Evolutionary conservation across 2,797 vertebrate genomes (phyloP), one percentile per base, ranked within the genome.

Genomic region (Melanotaenia trifasciata): DNA sequence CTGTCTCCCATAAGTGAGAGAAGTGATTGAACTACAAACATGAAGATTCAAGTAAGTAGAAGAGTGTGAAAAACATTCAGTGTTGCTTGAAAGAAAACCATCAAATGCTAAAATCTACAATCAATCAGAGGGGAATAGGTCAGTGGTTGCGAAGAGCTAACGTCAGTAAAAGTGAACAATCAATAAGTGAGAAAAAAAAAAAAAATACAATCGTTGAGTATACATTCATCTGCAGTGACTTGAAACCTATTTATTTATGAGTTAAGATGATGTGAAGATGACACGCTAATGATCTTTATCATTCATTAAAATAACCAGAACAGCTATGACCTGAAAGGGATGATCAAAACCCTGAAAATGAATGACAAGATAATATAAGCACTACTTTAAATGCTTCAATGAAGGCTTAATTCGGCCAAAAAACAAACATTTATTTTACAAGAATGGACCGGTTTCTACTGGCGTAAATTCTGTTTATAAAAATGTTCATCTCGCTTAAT

Each of bases 171-270:
- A 70, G 59, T 75, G 82, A 88, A 87, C 73, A 85, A 78, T 86
- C 70, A 83, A 72, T 68, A 70, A 68, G 72, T 84, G 79, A 16
- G 40, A 3, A 11, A 10, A 11, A 30, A 87, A 51, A 58, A 67
- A 68, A 72, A 74, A 71, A 83, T 85, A 92, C 84, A 90, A 91
- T 91, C 86, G 85, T 80, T 89, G 85, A 87, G 73, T 80, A 79
- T 92, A 93, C 92, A 92, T 92, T 93, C 90, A 92, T 76, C 70
- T 75, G 79, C 85, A 88, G 79, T 83, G 84, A 86, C 76, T 35
- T 70, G 65, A 73, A 57, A 56, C 58, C 62, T n/a, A 67, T 30
- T 47, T 66, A 72, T 76, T 47, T 66, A 72, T 76, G 67, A 62
- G 72, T 63, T 30, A 80, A 76, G 68, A 70, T 45, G 28, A 67